Percentiles rank a stretch among this genome's conserved stretches.
Evolutionary conservation across 2,113 vertebrate genomes (phyloP).

Genomic region (Chionomys nivalis): DNA sequence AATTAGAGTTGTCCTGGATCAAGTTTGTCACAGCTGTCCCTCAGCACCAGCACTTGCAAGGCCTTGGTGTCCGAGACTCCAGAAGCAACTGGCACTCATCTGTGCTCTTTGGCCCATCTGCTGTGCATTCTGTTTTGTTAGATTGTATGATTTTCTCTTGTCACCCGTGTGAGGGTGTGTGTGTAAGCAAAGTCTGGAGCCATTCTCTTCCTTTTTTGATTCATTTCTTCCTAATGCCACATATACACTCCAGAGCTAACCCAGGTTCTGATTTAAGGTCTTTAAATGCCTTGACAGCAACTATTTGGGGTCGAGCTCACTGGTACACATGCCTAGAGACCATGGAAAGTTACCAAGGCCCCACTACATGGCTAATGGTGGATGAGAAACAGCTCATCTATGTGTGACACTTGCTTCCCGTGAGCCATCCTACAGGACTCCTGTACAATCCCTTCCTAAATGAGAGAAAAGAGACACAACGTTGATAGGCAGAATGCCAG

Average conservation of each 20-base stretch:
- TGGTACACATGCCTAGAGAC: neutral
- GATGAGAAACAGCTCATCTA: neutral
- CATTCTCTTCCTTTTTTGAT: neutral
- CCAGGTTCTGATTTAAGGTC: neutral
- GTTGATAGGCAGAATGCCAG: neutral
- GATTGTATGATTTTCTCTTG: neutral
- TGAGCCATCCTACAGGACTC: neutral
- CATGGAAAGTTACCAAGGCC: neutral
- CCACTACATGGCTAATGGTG: rapidly evolving
- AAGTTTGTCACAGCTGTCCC: neutral
- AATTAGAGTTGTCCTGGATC: slow-evolving; percentile 23
- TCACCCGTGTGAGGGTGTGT: neutral
- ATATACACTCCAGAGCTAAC: neutral
- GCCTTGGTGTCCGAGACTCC: neutral
- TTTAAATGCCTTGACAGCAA: slow-evolving; percentile 18
- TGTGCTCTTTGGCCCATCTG: neutral
- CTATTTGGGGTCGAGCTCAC: neutral
- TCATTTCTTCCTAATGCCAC: slow-evolving; percentile 25
- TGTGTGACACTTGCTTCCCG: neutral
- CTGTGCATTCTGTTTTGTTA: neutral
- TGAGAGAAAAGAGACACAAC: neutral
- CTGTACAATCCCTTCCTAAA: neutral
- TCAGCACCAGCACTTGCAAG: neutral
- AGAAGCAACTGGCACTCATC: neutral
- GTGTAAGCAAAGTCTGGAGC: neutral